Percentiles rank a stretch among this genome's conserved stretches.
Conservation (phyloP, 1,140 invertebrate genomes). For the Paraescarpia echinospica region DNA sequence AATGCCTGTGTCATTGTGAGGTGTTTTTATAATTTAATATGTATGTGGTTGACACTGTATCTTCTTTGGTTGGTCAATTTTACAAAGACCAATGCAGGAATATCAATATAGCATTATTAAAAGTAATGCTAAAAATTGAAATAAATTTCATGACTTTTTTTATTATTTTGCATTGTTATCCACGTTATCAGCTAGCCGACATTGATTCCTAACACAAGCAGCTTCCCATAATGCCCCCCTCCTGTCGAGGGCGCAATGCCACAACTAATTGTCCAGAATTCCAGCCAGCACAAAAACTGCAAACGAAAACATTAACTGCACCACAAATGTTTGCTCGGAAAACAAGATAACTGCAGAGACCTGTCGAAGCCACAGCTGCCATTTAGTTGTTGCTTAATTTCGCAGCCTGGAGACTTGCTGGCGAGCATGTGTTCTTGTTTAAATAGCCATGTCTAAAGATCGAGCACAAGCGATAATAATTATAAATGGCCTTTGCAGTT, state of each 20-base stretch:
- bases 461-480: background rate
- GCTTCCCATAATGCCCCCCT: background rate
- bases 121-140: too few species aligned
- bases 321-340: background rate
- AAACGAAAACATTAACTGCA: background rate
- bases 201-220: background rate
- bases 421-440: background rate
- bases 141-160: too few species aligned
- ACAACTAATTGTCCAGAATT: background rate
- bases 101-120: too few species aligned
- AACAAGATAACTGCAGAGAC: background rate
- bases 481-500: constrained; percentile 1
- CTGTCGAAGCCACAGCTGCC: background rate
- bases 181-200: too few species aligned
- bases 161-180: too few species aligned
- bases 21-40: background rate
- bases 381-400: background rate
- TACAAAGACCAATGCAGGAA: too few species aligned
- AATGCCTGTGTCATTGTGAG: background rate
- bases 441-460: background rate
- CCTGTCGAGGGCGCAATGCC: background rate
- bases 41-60: background rate
- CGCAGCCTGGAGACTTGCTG: background rate
- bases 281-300: background rate
- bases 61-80: too few species aligned